A percentile compares a stretch with the other conserved stretches of the same genome.
Evolutionary conservation across 2,113 vertebrate genomes (phyloP).

Genomic region (Rafetus swinhoei): DNA sequence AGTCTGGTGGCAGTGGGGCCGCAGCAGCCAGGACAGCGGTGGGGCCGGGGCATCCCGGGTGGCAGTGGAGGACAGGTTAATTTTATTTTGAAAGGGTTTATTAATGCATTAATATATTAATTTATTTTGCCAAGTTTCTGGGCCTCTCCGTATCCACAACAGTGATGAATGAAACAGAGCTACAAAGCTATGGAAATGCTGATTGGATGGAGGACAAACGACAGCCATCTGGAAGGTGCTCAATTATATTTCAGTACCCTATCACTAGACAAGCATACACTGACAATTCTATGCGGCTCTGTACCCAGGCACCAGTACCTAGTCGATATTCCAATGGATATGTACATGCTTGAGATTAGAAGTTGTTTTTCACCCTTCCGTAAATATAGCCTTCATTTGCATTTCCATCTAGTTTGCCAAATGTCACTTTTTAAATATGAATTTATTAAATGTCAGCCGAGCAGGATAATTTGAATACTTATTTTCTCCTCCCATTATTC

Average conservation of each 20-base stretch:
- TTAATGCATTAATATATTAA: too few relatives aligned
- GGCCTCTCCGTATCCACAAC: not conserved
- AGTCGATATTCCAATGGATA: not conserved
- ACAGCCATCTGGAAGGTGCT: not conserved
- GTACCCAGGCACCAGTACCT: slow-evolving; percentile 28
- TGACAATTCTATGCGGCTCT: slow-evolving; percentile 5
- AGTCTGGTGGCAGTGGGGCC: too few relatives aligned
- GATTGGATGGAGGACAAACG: not conserved
- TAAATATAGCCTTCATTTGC: slow-evolving; percentile 85
- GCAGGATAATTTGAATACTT: slow-evolving; percentile 80
- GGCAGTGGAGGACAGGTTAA: not conserved
- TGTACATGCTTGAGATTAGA: slow-evolving; percentile 73
- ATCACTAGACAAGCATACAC: not conserved
- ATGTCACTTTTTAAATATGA: slow-evolving; percentile 86
- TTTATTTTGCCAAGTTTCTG: not conserved
- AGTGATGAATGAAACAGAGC: not conserved
- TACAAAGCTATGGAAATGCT: not conserved
- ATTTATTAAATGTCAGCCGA: slow-evolving; percentile 85
- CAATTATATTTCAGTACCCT: not conserved
- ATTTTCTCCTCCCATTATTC: slow-evolving; percentile 78
- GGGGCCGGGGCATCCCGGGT: too few relatives aligned
- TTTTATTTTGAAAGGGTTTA: not conserved
- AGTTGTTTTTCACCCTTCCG: slow-evolving; percentile 73
- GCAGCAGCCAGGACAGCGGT: too few relatives aligned
- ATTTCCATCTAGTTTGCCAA: slow-evolving; percentile 83